A percentile compares a stretch with the other conserved stretches of the same genome.
phyloP scores from a whole-genome alignment of 1,140 invertebrate species.

The Trypoxylus dichotomus region DNA sequence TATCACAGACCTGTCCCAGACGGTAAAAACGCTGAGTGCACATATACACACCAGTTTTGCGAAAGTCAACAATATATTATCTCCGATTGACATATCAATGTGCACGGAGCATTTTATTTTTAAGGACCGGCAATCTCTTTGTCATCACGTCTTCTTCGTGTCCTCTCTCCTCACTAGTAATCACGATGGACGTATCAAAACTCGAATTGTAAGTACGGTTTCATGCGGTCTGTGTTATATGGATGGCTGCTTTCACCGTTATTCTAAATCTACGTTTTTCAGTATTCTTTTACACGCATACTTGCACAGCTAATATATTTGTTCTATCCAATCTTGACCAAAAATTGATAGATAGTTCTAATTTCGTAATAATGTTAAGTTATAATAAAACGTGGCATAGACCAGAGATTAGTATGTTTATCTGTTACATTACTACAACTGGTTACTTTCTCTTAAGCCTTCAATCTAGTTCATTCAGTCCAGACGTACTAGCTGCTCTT shows the following conservation, averaged over 20 bases:
- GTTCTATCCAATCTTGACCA: no score
- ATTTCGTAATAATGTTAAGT: not conserved
- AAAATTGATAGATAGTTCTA: not conserved
- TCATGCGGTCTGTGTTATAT: not conserved
- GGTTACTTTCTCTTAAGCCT: no score
- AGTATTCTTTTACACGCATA: no score
- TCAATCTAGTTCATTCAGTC: no score
- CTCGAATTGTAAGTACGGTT: not conserved
- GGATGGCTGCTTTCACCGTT: not conserved
- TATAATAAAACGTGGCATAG: not conserved
- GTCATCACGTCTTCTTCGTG: not conserved
- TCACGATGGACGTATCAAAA: not conserved
- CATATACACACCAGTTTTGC: slow-evolving; percentile 15
- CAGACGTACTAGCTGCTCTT: no score
- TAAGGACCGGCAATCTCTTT: slow-evolving; percentile 15
- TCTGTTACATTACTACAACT: not conserved
- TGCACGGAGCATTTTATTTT: slow-evolving; percentile 11
- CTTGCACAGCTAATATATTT: no score
- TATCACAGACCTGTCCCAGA: slow-evolving; percentile 2
- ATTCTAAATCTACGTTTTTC: no score
- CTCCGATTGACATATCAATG: slow-evolving; percentile 10
- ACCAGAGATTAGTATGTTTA: not conserved
- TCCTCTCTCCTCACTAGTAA: not conserved
- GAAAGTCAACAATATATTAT: slow-evolving; percentile 6
- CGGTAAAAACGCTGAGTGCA: slow-evolving; percentile 20